phyloP scores from a whole-genome alignment of 2,113 vertebrate genomes.

The Vicugna pacos region DNA sequence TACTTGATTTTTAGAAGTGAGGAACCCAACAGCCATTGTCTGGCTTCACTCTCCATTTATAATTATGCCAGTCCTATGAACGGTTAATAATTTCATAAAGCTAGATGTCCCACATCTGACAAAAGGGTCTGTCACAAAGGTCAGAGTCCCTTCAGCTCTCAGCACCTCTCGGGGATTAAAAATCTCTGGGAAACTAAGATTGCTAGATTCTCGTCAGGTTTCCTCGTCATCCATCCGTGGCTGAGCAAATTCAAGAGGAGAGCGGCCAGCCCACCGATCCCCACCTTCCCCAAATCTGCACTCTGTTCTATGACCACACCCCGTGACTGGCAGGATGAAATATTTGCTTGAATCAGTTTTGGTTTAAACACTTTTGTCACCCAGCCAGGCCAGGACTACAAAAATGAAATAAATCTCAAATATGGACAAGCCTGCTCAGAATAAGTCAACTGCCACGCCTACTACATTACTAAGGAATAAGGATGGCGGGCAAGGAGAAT shows the following conservation, averaged over 20 bases:
- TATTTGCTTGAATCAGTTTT: not conserved
- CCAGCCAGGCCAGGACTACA: not conserved
- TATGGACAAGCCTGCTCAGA: not conserved
- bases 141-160: not conserved
- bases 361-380: not conserved
- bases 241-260: not conserved
- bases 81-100: constrained; percentile 80
- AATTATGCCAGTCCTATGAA: constrained; percentile 77
- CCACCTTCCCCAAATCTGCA: not conserved
- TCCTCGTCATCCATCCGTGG: not conserved
- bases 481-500: not conserved
- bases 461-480: not conserved
- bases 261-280: not conserved
- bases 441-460: not conserved
- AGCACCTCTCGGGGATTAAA: not conserved
- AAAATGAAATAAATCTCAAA: not conserved
- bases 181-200: not conserved
- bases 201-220: not conserved
- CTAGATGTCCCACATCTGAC: not conserved
- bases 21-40: constrained; percentile 72
- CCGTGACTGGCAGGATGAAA: not conserved
- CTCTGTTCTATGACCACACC: fast-evolving
- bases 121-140: not conserved
- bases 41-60: constrained; percentile 63
- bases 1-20: constrained; percentile 60